phyloP scores from a whole-genome alignment of 2,888 invertebrate species.

The Ganaspis brasiliensis region DNA sequence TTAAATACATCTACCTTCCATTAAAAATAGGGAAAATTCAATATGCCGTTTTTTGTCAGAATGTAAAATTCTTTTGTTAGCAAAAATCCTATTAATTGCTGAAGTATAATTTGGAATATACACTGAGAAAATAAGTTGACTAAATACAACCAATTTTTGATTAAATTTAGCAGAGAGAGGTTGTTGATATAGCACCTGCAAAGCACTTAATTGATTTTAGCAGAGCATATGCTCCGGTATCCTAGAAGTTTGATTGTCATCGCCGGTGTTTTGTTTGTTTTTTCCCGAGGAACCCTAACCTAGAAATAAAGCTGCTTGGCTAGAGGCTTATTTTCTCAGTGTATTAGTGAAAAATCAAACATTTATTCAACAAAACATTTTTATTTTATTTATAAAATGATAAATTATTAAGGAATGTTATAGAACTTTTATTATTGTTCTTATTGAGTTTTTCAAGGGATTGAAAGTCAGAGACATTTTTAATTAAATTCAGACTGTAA shows the following conservation, averaged over 20 bases:
- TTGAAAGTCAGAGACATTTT: background rate
- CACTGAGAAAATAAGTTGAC: no score
- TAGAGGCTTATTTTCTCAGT: no score
- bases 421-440: background rate
- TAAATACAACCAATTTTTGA: no score
- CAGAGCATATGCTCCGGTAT: no score
- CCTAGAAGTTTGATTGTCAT: no score
- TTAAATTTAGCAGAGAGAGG: no score
- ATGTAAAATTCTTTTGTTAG: conserved; percentile 16
- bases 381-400: background rate
- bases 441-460: background rate
- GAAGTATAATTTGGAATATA: background rate
- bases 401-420: background rate
- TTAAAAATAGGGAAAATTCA: conserved; percentile 1
- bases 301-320: no score
- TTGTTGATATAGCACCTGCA: no score
- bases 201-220: no score
- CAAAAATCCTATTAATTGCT: background rate
- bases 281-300: no score
- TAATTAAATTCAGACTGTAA: conserved; percentile 3
- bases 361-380: background rate
- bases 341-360: conserved; percentile 3
- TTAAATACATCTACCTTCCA: background rate
- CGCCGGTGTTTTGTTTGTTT: no score
- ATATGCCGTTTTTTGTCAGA: background rate